Conservation (phyloP, 2,113 vertebrate genomes). For the Beaufortia kweichowensis region DNA sequence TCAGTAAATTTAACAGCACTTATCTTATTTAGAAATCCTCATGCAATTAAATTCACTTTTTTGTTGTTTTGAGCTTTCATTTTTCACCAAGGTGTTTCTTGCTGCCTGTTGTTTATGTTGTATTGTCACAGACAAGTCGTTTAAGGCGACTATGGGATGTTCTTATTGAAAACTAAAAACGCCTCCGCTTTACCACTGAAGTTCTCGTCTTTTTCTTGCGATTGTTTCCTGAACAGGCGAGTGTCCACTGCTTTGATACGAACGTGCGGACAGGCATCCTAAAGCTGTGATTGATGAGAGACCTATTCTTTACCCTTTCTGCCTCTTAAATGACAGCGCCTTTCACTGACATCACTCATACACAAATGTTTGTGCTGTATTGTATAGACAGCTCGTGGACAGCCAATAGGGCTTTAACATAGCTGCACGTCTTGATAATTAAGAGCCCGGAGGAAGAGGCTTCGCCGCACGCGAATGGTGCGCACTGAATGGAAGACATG, state of each 20-base stretch:
- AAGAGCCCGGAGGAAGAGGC: conserved; percentile 38
- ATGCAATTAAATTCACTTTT: too few species aligned
- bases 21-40: too few species aligned
- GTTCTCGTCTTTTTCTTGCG: conserved; percentile 45
- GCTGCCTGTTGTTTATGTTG: not conserved
- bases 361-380: conserved; percentile 58
- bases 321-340: conserved; percentile 50
- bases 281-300: conserved; percentile 62
- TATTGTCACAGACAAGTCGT: conserved; percentile 51
- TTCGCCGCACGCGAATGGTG: conserved; percentile 41
- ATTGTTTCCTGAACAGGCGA: conserved; percentile 55
- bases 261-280: conserved; percentile 39
- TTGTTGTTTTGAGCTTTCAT: not conserved
- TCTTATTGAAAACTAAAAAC: conserved; percentile 45
- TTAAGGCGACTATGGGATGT: conserved; percentile 42
- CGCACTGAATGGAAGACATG: conserved; percentile 17
- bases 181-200: conserved; percentile 48
- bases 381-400: conserved; percentile 49
- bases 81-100: conserved; percentile 29
- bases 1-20: too few species aligned
- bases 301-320: conserved; percentile 49
- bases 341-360: conserved; percentile 57
- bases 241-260: conserved; percentile 54
- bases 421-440: conserved; percentile 51
- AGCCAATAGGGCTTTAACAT: conserved; percentile 40